phyloP scores from a whole-genome alignment of 2,888 invertebrate species.

The Bruchidius siliquastri region DNA sequence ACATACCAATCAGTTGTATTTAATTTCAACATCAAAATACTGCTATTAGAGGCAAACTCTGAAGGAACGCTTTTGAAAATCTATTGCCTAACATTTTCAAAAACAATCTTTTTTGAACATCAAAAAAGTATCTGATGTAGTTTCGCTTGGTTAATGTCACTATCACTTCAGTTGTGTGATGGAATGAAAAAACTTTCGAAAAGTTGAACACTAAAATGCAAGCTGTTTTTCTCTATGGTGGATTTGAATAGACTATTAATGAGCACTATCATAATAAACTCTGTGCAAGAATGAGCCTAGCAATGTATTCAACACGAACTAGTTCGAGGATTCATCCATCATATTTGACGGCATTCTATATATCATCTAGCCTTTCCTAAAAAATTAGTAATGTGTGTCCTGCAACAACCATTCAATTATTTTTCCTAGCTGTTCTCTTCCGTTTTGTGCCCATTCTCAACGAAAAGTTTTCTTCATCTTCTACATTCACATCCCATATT shows the following conservation, averaged over 20 bases:
- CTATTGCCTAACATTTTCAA: too few relatives aligned
- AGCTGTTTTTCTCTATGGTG: background rate
- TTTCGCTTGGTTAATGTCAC: too few relatives aligned
- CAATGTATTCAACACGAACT: background rate
- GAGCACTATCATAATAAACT: background rate
- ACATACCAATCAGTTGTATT: too few relatives aligned
- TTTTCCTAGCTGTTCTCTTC: constrained; percentile 45
- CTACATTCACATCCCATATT: constrained; percentile 60
- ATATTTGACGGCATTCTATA: background rate
- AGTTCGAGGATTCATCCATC: background rate
- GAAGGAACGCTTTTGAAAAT: too few relatives aligned
- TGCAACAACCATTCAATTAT: constrained; percentile 13
- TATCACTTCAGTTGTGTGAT: too few relatives aligned
- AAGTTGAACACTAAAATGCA: too few relatives aligned
- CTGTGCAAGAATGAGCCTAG: background rate
- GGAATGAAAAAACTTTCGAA: too few relatives aligned
- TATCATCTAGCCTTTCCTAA: background rate
- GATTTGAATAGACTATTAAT: background rate
- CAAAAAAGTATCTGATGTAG: too few relatives aligned
- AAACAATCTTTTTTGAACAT: too few relatives aligned
- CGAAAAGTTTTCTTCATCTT: constrained; percentile 68
- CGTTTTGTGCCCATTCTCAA: constrained; percentile 57
- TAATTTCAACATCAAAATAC: too few relatives aligned
- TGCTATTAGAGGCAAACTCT: too few relatives aligned
- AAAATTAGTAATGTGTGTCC: background rate